Conservation (phyloP, 2,888 invertebrate genomes). For the Azorinus chamasolen region DNA sequence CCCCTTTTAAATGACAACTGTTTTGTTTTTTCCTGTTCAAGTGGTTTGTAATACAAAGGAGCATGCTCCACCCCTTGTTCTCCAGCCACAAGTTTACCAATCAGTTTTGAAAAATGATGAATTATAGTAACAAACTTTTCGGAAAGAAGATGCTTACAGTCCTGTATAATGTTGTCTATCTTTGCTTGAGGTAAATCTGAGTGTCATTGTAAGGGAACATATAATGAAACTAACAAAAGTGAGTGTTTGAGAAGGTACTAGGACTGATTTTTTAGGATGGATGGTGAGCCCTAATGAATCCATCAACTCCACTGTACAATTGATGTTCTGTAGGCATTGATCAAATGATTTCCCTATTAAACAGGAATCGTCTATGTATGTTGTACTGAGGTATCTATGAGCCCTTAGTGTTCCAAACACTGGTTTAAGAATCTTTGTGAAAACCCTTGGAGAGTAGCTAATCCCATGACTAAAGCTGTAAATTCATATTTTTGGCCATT, state of each 20-base stretch:
- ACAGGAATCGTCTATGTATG: slow-evolving; percentile 53
- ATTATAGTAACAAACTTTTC: no score
- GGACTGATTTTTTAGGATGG: slow-evolving; percentile 55
- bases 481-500: slow-evolving; percentile 37
- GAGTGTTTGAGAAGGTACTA: slow-evolving; percentile 44
- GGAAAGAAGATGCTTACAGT: no score
- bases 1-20: no score
- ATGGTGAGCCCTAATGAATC: slow-evolving; percentile 56
- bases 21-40: slow-evolving; percentile 48
- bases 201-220: slow-evolving; percentile 48
- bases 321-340: slow-evolving; percentile 29
- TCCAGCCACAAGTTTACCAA: slow-evolving; percentile 56
- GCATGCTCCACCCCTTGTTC: slow-evolving; percentile 57
- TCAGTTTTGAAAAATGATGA: slow-evolving; percentile 41
- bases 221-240: slow-evolving; percentile 55
- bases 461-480: slow-evolving; percentile 28
- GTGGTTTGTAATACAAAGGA: slow-evolving; percentile 43
- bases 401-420: slow-evolving; percentile 28
- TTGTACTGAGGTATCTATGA: slow-evolving; percentile 24
- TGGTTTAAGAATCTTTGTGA: slow-evolving; percentile 39
- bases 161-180: no score
- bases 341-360: slow-evolving; percentile 29
- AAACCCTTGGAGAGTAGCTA: slow-evolving; percentile 24
- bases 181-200: slow-evolving; percentile 39
- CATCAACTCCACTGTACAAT: slow-evolving; percentile 26